Conservation (phyloP, 2,797 vertebrate species). For the Neostethus bicornis region DNA sequence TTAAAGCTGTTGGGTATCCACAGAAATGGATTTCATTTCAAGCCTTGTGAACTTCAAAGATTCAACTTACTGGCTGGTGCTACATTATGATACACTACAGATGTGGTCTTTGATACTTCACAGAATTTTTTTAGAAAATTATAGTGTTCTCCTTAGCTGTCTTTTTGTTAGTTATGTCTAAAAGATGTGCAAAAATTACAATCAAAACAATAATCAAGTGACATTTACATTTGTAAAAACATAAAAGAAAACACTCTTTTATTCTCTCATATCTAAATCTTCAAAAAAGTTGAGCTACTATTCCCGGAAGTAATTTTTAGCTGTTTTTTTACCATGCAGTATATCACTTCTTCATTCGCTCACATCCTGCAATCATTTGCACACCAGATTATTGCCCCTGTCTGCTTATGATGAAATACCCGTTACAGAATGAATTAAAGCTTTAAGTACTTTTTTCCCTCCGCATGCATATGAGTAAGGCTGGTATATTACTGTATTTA, state of each 20-base stretch:
- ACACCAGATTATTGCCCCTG: slow-evolving; percentile 62
- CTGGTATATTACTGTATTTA: slow-evolving; percentile 80
- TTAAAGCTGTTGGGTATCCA: slow-evolving; percentile 21
- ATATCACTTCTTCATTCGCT: slow-evolving; percentile 32
- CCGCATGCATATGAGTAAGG: slow-evolving; percentile 67
- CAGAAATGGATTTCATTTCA: slow-evolving; percentile 23
- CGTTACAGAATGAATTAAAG: slow-evolving; percentile 72
- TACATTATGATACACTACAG: slow-evolving; percentile 2
- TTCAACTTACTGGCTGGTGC: slow-evolving; percentile 23
- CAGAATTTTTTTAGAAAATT: background rate
- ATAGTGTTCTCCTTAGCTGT: too few species aligned
- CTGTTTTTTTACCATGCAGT: slow-evolving; percentile 8
- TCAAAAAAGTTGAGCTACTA: background rate
- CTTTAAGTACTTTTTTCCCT: slow-evolving; percentile 64
- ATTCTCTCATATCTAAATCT: background rate
- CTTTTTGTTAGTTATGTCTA: background rate
- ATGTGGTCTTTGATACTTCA: slow-evolving; percentile 7
- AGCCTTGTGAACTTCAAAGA: slow-evolving; percentile 29
- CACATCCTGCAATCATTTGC: slow-evolving; percentile 46
- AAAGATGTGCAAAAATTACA: background rate
- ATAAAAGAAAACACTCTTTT: background rate
- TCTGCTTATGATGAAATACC: slow-evolving; percentile 62
- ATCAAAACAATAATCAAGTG: background rate
- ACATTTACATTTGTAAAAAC: background rate
- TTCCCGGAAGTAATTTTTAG: background rate